These are phyloP conservation scores for Probosciger aterrimus DNA, from an alignment of 2,113 vertebrate species.

Conservation along the genomic window DNA sequence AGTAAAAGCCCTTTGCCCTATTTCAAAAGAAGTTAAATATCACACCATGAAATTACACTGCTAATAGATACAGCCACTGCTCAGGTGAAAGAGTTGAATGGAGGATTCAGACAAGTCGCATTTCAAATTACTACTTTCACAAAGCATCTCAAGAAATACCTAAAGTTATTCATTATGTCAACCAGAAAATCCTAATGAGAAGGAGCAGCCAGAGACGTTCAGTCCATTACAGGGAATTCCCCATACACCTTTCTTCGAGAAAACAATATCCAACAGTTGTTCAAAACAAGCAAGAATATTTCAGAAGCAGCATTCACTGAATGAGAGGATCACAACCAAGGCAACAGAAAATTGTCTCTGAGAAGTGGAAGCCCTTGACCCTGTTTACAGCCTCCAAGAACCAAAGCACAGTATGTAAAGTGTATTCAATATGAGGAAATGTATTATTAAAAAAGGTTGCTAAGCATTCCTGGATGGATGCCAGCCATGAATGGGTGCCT, in stretches of 20 bases:
- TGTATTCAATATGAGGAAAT: not conserved
- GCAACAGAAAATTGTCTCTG: not conserved
- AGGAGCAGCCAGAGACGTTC: not conserved
- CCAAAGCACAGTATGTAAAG: not conserved
- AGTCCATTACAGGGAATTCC: not conserved
- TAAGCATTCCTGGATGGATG: not conserved
- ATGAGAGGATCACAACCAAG: not conserved
- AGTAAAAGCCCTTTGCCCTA: not conserved
- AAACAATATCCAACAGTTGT: not conserved
- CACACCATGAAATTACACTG: not conserved
- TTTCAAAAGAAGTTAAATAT: not conserved
- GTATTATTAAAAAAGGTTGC: not conserved
- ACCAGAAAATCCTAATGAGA: not conserved
- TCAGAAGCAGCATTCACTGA: not conserved
- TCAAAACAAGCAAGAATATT: fast-evolving
- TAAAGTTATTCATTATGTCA: not conserved
- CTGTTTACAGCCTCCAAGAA: not conserved
- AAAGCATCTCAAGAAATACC: not conserved
- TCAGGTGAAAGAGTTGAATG: not conserved
- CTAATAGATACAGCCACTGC: not conserved
- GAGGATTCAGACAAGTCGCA: not conserved
- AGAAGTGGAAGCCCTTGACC: not conserved
- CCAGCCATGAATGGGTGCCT: not conserved
- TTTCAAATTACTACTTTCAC: not conserved
- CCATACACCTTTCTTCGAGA: not conserved